Percentiles rank a stretch among this genome's conserved stretches.
Evolutionary conservation across 2,888 invertebrate genomes (phyloP).

Genomic region (Cyclophora punctaria): DNA sequence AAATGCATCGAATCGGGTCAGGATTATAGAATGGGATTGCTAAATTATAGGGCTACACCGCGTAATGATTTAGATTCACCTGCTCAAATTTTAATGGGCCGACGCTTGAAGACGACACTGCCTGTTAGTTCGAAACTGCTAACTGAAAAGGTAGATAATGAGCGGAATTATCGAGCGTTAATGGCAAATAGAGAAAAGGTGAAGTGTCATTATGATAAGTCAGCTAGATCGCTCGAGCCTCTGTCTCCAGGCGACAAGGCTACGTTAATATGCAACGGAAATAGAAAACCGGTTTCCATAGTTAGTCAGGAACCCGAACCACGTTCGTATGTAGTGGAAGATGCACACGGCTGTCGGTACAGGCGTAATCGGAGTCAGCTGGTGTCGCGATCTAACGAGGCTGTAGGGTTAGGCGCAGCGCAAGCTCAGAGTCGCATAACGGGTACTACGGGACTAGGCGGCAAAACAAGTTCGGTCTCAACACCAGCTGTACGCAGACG

Average conservation of each 20-base stretch:
- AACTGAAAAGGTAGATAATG: not conserved
- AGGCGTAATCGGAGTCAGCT: not conserved
- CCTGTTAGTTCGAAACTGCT: not conserved
- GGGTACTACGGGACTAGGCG: too few relatives aligned
- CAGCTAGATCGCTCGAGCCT: not conserved
- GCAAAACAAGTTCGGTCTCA: too few relatives aligned
- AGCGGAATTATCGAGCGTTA: not conserved
- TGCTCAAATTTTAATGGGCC: not conserved
- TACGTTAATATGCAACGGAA: not conserved
- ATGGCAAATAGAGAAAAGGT: not conserved
- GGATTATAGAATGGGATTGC: conserved; percentile 2
- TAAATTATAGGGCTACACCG: not conserved
- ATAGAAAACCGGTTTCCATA: not conserved
- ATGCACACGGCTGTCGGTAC: not conserved
- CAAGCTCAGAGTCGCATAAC: too few relatives aligned
- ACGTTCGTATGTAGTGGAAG: not conserved
- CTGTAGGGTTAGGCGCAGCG: too few relatives aligned
- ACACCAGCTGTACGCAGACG: too few relatives aligned
- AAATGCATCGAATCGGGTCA: conserved; percentile 8
- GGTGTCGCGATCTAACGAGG: not conserved
- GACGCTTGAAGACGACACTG: not conserved
- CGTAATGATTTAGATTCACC: not conserved
- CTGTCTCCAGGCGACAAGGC: not conserved
- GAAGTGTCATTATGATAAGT: not conserved
- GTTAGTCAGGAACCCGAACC: not conserved